A percentile compares a stretch with the other conserved stretches of the same genome.
These are phyloP conservation scores for Cybosia mesomella DNA, from an alignment of 2,888 invertebrate species.

Conservation along the genomic window DNA sequence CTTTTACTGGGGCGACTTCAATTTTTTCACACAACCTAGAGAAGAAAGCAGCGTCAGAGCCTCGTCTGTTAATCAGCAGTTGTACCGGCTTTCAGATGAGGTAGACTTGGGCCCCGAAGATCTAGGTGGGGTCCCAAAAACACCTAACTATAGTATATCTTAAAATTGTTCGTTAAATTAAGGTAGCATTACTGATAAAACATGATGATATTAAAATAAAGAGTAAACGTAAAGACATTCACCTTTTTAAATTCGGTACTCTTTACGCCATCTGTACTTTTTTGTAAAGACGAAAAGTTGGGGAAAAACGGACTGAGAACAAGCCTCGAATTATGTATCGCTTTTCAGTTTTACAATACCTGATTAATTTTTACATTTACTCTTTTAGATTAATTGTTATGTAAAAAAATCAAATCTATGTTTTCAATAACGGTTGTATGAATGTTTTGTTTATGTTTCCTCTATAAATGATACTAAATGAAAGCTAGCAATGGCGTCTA, in stretches of 20 bases:
- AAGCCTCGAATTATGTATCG: not conserved
- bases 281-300: not conserved
- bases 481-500: not conserved
- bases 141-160: too few species aligned
- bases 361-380: not conserved
- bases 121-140: too few species aligned
- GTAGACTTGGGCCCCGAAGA: too few species aligned
- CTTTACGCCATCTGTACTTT: conserved; percentile 9
- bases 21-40: too few species aligned
- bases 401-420: not conserved
- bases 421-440: not conserved
- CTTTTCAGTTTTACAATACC: not conserved
- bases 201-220: too few species aligned
- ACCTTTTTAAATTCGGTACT: not conserved
- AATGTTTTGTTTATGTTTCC: too few species aligned
- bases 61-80: too few species aligned
- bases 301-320: not conserved
- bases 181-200: too few species aligned
- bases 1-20: too few species aligned
- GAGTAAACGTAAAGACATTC: not conserved
- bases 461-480: not conserved
- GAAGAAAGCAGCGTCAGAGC: too few species aligned
- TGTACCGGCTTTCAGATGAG: too few species aligned
- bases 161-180: too few species aligned
- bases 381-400: not conserved